Evolutionary conservation across 2,888 invertebrate species (phyloP).

Genomic region (Labia minor): DNA sequence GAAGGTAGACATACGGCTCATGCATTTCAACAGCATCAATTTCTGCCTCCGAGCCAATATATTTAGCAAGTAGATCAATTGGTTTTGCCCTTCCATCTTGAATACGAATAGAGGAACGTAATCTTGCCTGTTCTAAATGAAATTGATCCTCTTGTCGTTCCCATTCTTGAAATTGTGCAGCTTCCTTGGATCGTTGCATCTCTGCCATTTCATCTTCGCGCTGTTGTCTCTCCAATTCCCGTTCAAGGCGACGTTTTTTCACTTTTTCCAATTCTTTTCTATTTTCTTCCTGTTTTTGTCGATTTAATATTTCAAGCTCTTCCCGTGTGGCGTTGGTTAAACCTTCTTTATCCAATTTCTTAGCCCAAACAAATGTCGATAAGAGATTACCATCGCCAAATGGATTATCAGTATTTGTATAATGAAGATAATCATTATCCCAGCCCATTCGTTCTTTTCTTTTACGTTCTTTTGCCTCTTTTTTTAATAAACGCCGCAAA

Average conservation of each 20-base stretch:
- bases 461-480: slow-evolving; percentile 78
- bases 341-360: slow-evolving; percentile 91
- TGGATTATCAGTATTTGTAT: slow-evolving; percentile 96
- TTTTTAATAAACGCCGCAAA: slow-evolving; percentile 72
- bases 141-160: slow-evolving; percentile 94
- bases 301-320: slow-evolving; percentile 69
- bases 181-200: slow-evolving; percentile 78
- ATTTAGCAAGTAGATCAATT: slow-evolving; percentile 93
- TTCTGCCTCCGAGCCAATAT: slow-evolving; percentile 80
- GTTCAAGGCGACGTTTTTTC: slow-evolving; percentile 78
- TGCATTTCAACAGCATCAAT: slow-evolving; percentile 95
- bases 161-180: slow-evolving; percentile 87
- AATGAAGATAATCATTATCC: slow-evolving; percentile 93
- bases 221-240: slow-evolving; percentile 75
- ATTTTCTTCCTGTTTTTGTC: slow-evolving; percentile 83
- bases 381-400: slow-evolving; percentile 94
- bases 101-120: slow-evolving; percentile 89
- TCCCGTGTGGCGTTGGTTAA: slow-evolving; percentile 62
- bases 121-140: slow-evolving; percentile 89
- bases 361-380: slow-evolving; percentile 92
- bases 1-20: slow-evolving; percentile 91
- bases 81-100: slow-evolving; percentile 96
- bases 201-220: slow-evolving; percentile 72
- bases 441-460: slow-evolving; percentile 90
- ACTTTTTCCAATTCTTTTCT: slow-evolving; percentile 86